These are phyloP conservation scores for Streptopelia turtur DNA, from an alignment of 2,797 vertebrate genomes.

Conservation along the genomic window DNA sequence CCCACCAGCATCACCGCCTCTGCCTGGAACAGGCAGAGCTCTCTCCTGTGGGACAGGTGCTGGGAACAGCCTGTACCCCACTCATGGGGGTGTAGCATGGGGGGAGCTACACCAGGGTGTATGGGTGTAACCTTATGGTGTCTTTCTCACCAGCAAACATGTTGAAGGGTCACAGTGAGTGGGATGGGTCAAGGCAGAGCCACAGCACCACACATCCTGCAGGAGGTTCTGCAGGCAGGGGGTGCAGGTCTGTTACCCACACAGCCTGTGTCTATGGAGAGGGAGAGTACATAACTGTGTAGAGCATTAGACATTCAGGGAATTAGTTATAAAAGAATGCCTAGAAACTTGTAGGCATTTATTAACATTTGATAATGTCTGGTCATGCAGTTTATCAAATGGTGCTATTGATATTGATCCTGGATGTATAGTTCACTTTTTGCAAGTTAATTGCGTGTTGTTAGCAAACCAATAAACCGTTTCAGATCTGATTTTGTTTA, in stretches of 20 bases:
- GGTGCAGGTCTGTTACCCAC: fast-evolving
- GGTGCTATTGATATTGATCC: not conserved
- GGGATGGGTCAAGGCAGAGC: not conserved
- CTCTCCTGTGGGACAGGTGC: fast-evolving
- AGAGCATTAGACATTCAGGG: not conserved
- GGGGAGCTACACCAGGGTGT: fast-evolving
- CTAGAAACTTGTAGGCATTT: not conserved
- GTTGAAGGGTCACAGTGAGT: not conserved
- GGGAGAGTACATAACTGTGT: not conserved
- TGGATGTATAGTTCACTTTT: not conserved
- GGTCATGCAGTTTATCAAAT: not conserved
- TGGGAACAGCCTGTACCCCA: too few species aligned
- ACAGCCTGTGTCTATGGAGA: fast-evolving
- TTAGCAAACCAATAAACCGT: not conserved
- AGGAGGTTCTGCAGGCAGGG: not conserved
- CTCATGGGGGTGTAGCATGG: fast-evolving
- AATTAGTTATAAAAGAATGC: not conserved
- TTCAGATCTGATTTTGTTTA: not conserved
- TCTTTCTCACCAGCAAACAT: not conserved
- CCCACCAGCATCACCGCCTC: too few species aligned
- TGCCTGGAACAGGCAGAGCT: not conserved
- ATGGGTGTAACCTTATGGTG: not conserved
- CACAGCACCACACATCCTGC: not conserved
- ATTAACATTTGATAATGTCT: not conserved
- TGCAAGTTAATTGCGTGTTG: not conserved